Percentiles rank a stretch among this genome's conserved stretches.
Conservation (phyloP, 2,113 vertebrate species). For the Parus major region DNA sequence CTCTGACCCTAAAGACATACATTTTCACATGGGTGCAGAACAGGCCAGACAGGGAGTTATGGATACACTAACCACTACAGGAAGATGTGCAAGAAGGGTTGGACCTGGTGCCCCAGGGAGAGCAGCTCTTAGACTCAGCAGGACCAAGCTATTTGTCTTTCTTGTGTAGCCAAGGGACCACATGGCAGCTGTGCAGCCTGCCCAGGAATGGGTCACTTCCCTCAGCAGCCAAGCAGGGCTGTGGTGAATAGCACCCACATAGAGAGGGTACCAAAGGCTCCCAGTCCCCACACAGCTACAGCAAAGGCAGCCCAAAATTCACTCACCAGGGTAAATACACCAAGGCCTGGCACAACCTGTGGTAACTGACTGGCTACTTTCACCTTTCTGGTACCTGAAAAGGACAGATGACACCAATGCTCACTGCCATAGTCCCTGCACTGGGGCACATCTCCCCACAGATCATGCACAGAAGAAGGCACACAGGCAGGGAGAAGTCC, state of each 20-base stretch:
- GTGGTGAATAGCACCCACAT: neutral
- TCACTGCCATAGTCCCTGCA: neutral
- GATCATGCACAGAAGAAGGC: accelerated
- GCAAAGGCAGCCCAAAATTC: neutral
- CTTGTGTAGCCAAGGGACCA: neutral
- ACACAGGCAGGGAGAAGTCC: accelerated
- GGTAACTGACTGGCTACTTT: neutral
- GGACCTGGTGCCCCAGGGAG: neutral
- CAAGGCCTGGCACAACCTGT: neutral
- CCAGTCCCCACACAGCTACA: neutral
- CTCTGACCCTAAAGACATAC: neutral
- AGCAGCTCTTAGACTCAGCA: neutral
- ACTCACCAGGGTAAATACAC: neutral
- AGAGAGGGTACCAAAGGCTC: neutral
- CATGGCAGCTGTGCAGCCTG: neutral
- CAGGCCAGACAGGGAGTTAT: neutral
- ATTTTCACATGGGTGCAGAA: neutral
- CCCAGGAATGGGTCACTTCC: accelerated
- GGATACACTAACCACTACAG: neutral
- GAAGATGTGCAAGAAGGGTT: neutral
- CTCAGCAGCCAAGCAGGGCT: neutral
- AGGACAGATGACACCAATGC: neutral
- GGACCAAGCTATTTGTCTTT: neutral
- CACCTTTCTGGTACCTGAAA: neutral
- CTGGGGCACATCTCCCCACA: neutral